These are phyloP conservation scores for Drosophila melanosoma DNA, from an alignment of 2,888 invertebrate species.

Conservation along the genomic window DNA sequence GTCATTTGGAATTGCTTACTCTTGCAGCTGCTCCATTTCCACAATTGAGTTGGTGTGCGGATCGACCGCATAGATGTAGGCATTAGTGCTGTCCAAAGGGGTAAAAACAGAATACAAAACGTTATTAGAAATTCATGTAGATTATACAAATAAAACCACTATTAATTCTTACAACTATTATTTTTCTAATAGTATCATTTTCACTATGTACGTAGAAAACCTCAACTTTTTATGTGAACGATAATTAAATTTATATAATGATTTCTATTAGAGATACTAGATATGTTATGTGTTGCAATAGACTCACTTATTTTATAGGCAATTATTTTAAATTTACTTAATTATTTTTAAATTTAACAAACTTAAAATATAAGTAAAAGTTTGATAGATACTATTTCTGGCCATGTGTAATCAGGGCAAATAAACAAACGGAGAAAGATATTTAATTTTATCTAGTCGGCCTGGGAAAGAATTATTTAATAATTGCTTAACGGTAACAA, in stretches of 20 bases:
- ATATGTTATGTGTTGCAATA: no score
- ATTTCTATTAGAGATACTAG: not conserved
- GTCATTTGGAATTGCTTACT: constrained; percentile 86
- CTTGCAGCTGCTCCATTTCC: constrained; percentile 91
- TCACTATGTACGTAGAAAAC: not conserved
- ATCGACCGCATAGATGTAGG: constrained; percentile 94
- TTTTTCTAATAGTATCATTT: not conserved
- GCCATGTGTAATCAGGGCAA: no score
- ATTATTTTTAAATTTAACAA: not conserved
- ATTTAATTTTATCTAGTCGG: no score
- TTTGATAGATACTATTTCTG: no score
- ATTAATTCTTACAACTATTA: not conserved
- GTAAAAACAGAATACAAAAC: not conserved
- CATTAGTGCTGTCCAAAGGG: constrained; percentile 89
- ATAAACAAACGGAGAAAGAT: no score
- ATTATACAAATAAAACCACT: not conserved
- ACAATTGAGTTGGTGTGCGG: constrained; percentile 92
- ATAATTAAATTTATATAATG: not conserved
- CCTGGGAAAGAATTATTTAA: no score
- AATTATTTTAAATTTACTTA: not conserved
- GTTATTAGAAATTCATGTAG: not conserved
- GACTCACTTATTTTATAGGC: not conserved
- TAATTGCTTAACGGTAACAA: no score
- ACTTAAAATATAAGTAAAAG: no score
- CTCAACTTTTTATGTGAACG: not conserved